Conservation (phyloP, 2,113 vertebrate genomes). For the Mustela lutreola region DNA sequence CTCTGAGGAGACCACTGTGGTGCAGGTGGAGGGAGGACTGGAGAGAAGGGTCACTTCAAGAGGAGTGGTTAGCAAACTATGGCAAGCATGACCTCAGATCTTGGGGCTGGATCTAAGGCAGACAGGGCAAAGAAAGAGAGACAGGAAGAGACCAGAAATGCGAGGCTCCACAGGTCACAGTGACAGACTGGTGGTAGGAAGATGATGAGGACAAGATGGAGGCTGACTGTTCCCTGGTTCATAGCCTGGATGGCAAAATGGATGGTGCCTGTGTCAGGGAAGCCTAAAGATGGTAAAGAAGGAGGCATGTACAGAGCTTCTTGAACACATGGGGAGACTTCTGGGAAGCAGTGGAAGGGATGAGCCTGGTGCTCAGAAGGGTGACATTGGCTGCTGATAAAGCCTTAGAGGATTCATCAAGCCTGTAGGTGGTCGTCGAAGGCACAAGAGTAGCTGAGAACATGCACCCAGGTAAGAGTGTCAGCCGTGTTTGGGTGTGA, state of each 20-base stretch:
- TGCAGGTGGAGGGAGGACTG: neutral
- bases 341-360: neutral
- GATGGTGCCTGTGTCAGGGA: neutral
- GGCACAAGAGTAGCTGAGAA: neutral
- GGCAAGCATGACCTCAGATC: neutral
- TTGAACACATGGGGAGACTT: neutral
- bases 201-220: neutral
- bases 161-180: neutral
- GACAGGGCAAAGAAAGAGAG: neutral
- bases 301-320: neutral
- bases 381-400: neutral
- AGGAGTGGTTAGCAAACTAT: neutral
- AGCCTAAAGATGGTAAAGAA: constrained; percentile 5
- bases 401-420: neutral
- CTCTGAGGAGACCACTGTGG: neutral
- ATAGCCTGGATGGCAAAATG: neutral
- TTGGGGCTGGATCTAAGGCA: neutral
- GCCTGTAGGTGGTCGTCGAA: neutral
- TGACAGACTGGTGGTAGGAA: constrained; percentile 23
- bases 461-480: neutral
- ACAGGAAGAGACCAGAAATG: neutral
- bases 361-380: neutral
- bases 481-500: neutral
- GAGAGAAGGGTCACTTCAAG: neutral
- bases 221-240: no score